Percentiles rank a stretch among this genome's conserved stretches.
Evolutionary conservation across 2,888 invertebrate species (phyloP).

Genomic region (Rotaria macrura): DNA sequence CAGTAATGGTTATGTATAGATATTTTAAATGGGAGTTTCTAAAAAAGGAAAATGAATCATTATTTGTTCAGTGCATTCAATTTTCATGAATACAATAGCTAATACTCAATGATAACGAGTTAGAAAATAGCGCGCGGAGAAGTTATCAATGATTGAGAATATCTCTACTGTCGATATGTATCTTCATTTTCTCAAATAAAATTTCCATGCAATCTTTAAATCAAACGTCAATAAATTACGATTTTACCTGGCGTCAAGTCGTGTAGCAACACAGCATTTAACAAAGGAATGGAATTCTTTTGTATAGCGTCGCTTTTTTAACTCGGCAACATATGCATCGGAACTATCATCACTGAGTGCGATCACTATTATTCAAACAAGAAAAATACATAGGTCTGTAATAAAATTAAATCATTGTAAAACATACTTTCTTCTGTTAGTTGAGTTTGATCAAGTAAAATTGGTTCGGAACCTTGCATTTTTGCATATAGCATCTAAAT

Average conservation of each 20-base stretch:
- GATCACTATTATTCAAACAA: neutral
- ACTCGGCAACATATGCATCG: neutral
- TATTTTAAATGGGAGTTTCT: too few species aligned
- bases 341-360: neutral
- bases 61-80: too few species aligned
- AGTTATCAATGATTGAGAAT: too few species aligned
- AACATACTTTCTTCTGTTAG: neutral
- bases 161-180: too few species aligned
- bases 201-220: too few species aligned
- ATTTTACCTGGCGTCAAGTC: neutral
- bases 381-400: neutral
- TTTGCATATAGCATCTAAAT: neutral
- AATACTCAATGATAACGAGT: too few species aligned
- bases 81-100: too few species aligned
- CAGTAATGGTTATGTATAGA: too few species aligned
- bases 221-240: too few species aligned
- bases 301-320: neutral
- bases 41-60: too few species aligned
- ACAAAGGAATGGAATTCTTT: slow-evolving; percentile 21
- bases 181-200: too few species aligned
- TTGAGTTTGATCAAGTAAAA: slow-evolving; percentile 10
- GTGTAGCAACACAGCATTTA: neutral
- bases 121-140: too few species aligned
- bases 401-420: neutral
- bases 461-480: neutral